Evolutionary conservation across 2,888 invertebrate genomes (phyloP).

Genomic region (Loripinus fragilis): DNA sequence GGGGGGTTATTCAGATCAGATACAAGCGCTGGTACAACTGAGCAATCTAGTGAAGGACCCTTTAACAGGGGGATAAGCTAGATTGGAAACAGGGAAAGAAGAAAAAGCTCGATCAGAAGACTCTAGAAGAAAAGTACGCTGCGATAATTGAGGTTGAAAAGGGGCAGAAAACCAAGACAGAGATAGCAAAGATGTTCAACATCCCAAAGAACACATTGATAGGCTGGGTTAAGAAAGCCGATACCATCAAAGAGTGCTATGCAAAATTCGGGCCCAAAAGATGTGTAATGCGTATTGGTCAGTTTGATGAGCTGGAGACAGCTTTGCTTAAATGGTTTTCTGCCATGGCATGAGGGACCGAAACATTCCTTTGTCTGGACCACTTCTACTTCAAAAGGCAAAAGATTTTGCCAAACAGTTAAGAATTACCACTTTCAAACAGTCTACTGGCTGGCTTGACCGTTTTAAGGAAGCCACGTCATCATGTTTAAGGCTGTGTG

Average conservation of each 20-base stretch:
- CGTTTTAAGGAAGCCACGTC: conserved; percentile 2
- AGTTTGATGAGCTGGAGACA: neutral
- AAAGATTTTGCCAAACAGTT: conserved; percentile 7
- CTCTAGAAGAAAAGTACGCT: too few relatives aligned
- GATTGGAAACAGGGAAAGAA: too few relatives aligned
- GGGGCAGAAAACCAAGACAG: too few relatives aligned
- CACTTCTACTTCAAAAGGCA: neutral
- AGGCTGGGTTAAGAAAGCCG: neutral
- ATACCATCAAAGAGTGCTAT: neutral
- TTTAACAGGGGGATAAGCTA: too few relatives aligned
- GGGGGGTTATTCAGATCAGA: too few relatives aligned
- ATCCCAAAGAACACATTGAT: neutral
- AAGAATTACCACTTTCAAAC: neutral
- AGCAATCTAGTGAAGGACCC: too few relatives aligned
- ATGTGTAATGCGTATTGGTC: neutral
- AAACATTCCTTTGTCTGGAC: conserved; percentile 8
- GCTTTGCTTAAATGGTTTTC: conserved; percentile 1
- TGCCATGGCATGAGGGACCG: neutral
- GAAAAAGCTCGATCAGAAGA: too few relatives aligned
- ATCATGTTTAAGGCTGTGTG: conserved; percentile 3
- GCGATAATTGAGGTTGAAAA: too few relatives aligned
- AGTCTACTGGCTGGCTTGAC: conserved; percentile 6
- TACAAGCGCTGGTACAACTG: too few relatives aligned
- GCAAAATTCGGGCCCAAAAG: neutral
- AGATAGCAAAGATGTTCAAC: neutral